Percentiles rank a stretch among this genome's conserved stretches.
Conservation (phyloP, 2,888 invertebrate genomes). For the Machimus atricapillus region DNA sequence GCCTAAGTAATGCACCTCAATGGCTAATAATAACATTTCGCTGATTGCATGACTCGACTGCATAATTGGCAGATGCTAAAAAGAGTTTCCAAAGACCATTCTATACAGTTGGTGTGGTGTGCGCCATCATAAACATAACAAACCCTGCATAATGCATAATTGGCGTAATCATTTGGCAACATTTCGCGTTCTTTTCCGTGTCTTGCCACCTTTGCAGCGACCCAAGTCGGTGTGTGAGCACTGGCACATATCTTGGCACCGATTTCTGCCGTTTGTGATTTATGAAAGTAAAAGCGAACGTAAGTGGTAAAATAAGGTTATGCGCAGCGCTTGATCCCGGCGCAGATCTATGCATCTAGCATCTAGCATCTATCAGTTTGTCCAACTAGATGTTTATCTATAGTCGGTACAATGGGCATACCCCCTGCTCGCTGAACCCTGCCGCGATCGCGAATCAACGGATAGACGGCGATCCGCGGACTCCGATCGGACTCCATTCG, state of each 20-base stretch:
- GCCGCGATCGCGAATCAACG: background rate
- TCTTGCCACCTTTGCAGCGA: constrained; percentile 40
- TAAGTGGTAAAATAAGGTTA: constrained; percentile 42
- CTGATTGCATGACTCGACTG: constrained; percentile 35
- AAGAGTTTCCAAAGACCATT: constrained; percentile 41
- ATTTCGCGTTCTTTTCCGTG: constrained; percentile 35
- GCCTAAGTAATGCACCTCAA: constrained; percentile 5
- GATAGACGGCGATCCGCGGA: background rate
- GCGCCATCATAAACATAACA: constrained; percentile 46
- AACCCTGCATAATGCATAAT: constrained; percentile 43
- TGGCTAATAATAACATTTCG: constrained; percentile 15
- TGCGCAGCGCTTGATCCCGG: constrained; percentile 41
- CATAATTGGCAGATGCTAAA: constrained; percentile 31
- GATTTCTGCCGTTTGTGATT: constrained; percentile 43
- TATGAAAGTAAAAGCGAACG: constrained; percentile 46
- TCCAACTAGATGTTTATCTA: constrained; percentile 33
- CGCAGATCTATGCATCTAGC: constrained; percentile 30
- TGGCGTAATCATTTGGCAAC: constrained; percentile 40
- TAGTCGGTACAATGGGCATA: constrained; percentile 3
- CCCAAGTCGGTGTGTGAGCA: constrained; percentile 34
- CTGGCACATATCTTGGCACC: constrained; percentile 41
- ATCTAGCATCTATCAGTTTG: constrained; percentile 36
- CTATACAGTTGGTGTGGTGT: constrained; percentile 17
- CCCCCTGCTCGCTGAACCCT: background rate
- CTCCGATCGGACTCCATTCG: background rate